These are phyloP conservation scores for Drosophila sordidapex DNA, from an alignment of 2,888 invertebrate species.

Conservation along the genomic window DNA sequence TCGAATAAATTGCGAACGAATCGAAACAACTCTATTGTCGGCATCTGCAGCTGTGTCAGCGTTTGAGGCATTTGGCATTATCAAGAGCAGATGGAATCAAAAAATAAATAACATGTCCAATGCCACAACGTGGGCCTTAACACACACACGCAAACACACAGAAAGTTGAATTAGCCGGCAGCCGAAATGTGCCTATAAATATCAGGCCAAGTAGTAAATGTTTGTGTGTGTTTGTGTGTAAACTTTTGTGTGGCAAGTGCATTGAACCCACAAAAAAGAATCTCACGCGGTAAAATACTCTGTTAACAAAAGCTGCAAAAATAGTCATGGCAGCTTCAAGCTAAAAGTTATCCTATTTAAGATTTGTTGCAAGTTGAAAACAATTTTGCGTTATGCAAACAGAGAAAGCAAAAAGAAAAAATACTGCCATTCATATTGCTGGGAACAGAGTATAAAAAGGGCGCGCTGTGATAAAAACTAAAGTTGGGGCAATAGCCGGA, in stretches of 20 bases:
- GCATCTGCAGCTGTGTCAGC: conserved; percentile 36
- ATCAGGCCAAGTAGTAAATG: conserved; percentile 33
- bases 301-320: not conserved
- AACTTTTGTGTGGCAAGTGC: conserved; percentile 64
- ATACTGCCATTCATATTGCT: not conserved
- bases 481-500: conserved; percentile 61
- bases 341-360: not conserved
- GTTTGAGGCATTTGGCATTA: conserved; percentile 67
- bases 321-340: not conserved
- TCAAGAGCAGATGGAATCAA: conserved; percentile 49
- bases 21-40: conserved; percentile 2
- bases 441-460: conserved; percentile 37
- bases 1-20: not conserved
- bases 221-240: conserved; percentile 41
- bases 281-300: not conserved
- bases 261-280: conserved; percentile 63
- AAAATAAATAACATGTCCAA: conserved; percentile 46
- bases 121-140: conserved; percentile 62
- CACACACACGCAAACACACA: conserved; percentile 21
- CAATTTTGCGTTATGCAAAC: not conserved
- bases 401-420: not conserved
- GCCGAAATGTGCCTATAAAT: conserved; percentile 62
- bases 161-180: conserved; percentile 59
- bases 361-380: not conserved
- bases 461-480: conserved; percentile 43